These are phyloP conservation scores for Drosophila rufa DNA, from an alignment of 1,140 invertebrate genomes.

Conservation along the genomic window DNA sequence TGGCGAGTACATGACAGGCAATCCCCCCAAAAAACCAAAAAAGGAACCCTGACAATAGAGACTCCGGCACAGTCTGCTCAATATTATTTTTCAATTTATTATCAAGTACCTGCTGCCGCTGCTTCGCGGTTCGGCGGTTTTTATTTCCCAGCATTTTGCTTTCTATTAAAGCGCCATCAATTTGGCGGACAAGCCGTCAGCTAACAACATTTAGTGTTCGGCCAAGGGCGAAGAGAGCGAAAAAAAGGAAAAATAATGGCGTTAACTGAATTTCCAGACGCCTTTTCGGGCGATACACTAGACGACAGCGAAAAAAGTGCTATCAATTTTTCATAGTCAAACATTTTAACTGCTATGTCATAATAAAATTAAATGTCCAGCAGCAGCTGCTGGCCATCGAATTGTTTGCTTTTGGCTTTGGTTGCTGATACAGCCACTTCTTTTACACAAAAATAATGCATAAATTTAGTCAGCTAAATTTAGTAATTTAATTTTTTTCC, in stretches of 20 bases:
- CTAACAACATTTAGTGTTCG: conserved; percentile 48
- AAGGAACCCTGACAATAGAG: conserved; percentile 13
- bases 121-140: conserved; percentile 56
- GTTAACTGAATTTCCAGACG: conserved; percentile 57
- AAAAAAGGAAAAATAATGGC: conserved; percentile 47
- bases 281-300: conserved; percentile 23
- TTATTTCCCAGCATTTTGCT: conserved; percentile 56
- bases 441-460: conserved; percentile 13
- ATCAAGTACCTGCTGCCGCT: conserved; percentile 64
- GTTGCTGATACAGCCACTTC: conserved; percentile 15
- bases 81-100: conserved; percentile 82
- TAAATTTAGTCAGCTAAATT: conserved; percentile 21
- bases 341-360: conserved; percentile 67
- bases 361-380: conserved; percentile 68
- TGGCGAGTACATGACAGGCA: conserved; percentile 42
- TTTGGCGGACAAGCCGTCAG: conserved; percentile 52
- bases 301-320: conserved; percentile 14
- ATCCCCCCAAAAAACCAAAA: conserved; percentile 14
- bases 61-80: conserved; percentile 60
- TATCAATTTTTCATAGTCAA: conserved; percentile 71
- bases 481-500: too few species aligned
- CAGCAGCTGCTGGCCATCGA: conserved; percentile 6
- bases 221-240: conserved; percentile 27
- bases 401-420: conserved; percentile 35
- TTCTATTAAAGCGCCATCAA: conserved; percentile 74